Conservation (phyloP, 2,797 vertebrate genomes). For the Antrozous pallidus region DNA sequence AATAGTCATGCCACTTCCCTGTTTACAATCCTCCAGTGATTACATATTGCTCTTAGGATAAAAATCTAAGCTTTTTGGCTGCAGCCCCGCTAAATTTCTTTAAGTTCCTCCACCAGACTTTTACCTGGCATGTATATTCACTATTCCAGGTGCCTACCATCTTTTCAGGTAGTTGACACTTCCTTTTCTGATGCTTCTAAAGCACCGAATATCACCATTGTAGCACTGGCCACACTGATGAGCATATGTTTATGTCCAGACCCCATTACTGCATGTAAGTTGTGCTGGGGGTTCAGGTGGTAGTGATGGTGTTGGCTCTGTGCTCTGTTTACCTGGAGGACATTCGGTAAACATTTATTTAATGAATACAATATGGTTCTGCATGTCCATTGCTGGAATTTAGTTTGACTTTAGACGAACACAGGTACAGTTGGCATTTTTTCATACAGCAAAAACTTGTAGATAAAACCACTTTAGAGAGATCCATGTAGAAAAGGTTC, state of each 20-base stretch:
- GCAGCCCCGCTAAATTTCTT: background rate
- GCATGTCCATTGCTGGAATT: background rate
- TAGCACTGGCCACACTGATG: background rate
- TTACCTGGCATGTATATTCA: background rate
- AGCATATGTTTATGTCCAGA: background rate
- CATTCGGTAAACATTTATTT: background rate
- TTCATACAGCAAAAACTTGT: background rate
- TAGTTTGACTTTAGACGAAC: conserved; percentile 28
- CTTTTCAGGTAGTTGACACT: background rate
- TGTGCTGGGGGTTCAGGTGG: background rate
- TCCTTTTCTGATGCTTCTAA: background rate
- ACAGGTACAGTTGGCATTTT: background rate
- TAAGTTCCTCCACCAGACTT: background rate
- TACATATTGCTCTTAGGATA: background rate
- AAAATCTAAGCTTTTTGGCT: background rate
- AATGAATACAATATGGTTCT: background rate
- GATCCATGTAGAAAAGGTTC: background rate
- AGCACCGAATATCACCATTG: background rate
- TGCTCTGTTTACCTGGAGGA: background rate
- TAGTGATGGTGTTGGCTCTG: background rate
- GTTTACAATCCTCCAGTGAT: background rate
- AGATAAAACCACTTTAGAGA: background rate
- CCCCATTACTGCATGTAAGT: accelerated
- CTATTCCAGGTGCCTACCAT: background rate
- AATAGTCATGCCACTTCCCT: background rate